Evolutionary conservation across 2,888 invertebrate genomes (phyloP).

Genomic region (Timema cristinae): DNA sequence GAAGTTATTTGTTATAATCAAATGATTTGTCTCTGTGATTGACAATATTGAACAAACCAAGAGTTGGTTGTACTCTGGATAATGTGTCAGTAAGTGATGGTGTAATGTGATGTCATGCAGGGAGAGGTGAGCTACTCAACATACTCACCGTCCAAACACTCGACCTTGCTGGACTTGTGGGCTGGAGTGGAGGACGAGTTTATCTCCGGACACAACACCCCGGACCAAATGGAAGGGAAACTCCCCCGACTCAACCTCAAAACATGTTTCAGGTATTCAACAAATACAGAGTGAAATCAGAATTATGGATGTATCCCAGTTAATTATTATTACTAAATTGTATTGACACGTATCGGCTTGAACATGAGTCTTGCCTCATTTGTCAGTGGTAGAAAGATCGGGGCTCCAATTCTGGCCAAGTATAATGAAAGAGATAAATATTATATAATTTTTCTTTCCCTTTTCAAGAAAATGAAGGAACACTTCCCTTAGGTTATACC

Average conservation of each 20-base stretch:
- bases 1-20: constrained; percentile 9
- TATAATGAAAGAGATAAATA: too few relatives aligned
- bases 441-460: too few relatives aligned
- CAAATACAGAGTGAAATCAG: too few relatives aligned
- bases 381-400: too few relatives aligned
- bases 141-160: constrained; percentile 55
- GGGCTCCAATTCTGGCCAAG: too few relatives aligned
- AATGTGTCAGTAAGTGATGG: too few relatives aligned
- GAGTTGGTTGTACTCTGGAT: neutral
- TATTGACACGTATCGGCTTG: too few relatives aligned
- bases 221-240: constrained; percentile 62
- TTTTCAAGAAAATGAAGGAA: too few relatives aligned
- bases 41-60: neutral
- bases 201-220: constrained; percentile 57
- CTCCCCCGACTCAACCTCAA: constrained; percentile 60
- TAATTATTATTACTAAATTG: too few relatives aligned
- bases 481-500: too few relatives aligned
- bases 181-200: constrained; percentile 61
- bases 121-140: constrained; percentile 61
- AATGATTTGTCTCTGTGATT: neutral
- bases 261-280: constrained; percentile 59
- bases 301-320: too few relatives aligned
- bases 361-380: too few relatives aligned
- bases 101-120: constrained; percentile 42
- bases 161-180: constrained; percentile 56